Evolutionary conservation across 2,113 vertebrate species (phyloP), one percentile per base, ranked within the genome.

Genomic region (Pungitius pungitius): DNA sequence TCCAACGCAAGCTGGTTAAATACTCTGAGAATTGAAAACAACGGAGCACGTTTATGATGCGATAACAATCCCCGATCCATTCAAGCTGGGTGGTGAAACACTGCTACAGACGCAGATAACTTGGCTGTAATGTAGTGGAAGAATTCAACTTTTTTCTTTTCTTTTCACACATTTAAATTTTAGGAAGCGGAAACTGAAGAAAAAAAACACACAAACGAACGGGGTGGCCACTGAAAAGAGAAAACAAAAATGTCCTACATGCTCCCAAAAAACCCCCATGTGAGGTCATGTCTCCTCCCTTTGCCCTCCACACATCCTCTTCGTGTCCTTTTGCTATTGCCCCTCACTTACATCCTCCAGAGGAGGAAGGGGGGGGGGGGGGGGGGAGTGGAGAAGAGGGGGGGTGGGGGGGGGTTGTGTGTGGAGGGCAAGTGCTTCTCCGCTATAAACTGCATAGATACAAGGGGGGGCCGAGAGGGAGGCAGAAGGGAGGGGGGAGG

Each of bases 361-460:
- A 79, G 67, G 75, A 86, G 74, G 43, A 68, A 57, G 57, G 1
- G 56, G 47, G 73, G 47, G 73, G 17, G 37, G 39, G 17, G 43
- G 6, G 1, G 56, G 47, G 70, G 52, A 71, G 9, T 37, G 43
- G 17, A 66, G 83, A 43, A n/a, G n/a, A 35, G 1, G 56, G 47
- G 70, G 52, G 73, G 9, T 37, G 43, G 17, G 40, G 69, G 40
- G 62, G 56, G 74, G n/a, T n/a, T n/a, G n/a, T 35, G 33, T 30
- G 87, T 42, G 61, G 69, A 80, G 72, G 78, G 83, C 77, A 82
- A 57, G 69, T 83, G 89, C 82, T 87, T 82, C 85, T 90, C 88
- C 89, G 86, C 91, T 90, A 91, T 93, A 94, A 93, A 93, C 92
- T 94, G 93, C 93, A 92, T 94, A 88, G 93, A 94, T 90, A 94